Evolutionary conservation across 1,140 invertebrate species (phyloP).

Genomic region (Holotrichia oblita): DNA sequence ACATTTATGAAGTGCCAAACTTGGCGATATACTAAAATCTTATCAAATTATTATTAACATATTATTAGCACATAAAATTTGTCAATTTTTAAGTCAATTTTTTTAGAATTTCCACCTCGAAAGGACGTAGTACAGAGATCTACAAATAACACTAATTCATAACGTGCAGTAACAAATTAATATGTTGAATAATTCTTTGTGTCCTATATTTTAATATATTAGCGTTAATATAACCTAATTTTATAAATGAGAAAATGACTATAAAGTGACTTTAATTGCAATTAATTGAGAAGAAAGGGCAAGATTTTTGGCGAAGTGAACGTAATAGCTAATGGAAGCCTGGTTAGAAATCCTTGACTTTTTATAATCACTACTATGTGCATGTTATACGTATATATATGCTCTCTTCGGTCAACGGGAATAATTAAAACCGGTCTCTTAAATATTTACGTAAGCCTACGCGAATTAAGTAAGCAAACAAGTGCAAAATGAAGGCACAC

Average conservation of each 20-base stretch:
- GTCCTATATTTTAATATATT: too few species aligned
- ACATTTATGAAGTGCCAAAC: too few species aligned
- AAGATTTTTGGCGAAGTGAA: not conserved
- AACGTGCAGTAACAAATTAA: too few species aligned
- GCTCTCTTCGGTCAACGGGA: not conserved
- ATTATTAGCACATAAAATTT: too few species aligned
- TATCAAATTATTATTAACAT: too few species aligned
- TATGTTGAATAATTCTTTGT: too few species aligned
- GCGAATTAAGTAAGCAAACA: constrained; percentile 7
- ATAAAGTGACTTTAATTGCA: not conserved
- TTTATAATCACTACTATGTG: not conserved
- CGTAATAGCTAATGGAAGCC: not conserved
- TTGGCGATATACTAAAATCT: too few species aligned
- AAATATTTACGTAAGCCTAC: not conserved
- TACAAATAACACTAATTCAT: too few species aligned
- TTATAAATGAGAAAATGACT: not conserved
- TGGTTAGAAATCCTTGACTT: constrained; percentile 1
- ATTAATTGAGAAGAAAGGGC: not conserved
- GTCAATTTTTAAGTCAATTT: too few species aligned
- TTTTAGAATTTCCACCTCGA: too few species aligned
- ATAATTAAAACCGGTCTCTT: constrained; percentile 20
- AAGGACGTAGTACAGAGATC: too few species aligned
- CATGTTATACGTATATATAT: not conserved
- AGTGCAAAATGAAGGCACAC: not conserved
- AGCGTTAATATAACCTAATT: not conserved